These are phyloP conservation scores for Phoxinus dragarum DNA, from an alignment of 2,797 vertebrate species.

Conservation along the genomic window DNA sequence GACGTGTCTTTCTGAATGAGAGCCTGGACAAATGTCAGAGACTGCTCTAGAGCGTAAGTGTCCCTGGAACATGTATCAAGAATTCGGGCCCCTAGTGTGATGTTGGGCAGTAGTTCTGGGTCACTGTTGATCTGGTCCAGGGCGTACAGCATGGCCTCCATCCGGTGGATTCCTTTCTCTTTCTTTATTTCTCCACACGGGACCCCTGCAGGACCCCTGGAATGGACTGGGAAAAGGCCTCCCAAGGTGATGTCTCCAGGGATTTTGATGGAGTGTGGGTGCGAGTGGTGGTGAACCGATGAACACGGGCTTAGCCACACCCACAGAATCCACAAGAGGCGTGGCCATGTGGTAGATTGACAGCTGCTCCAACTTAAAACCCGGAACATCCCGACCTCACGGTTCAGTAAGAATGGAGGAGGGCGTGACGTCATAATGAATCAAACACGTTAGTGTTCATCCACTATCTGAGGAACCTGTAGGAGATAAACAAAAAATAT, in stretches of 20 bases:
- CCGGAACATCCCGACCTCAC: conserved; percentile 11
- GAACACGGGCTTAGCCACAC: conserved; percentile 42
- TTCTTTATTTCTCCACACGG: conserved; percentile 88
- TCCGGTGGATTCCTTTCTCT: conserved; percentile 89
- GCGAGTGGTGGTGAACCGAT: conserved; percentile 71
- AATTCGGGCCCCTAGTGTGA: conserved; percentile 85
- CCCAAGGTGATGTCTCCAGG: conserved; percentile 87
- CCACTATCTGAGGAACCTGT: conserved; percentile 58
- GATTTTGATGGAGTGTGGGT: conserved; percentile 86
- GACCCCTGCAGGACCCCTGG: conserved; percentile 82
- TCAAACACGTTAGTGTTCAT: conserved; percentile 45
- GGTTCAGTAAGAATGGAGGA: conserved; percentile 1
- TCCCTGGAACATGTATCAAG: conserved; percentile 81
- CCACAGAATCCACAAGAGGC: conserved; percentile 58
- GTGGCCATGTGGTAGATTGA: conserved; percentile 32
- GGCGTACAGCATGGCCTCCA: conserved; percentile 93
- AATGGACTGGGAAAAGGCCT: conserved; percentile 88
- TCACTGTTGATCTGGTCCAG: conserved; percentile 89
- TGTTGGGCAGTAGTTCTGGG: conserved; percentile 83
- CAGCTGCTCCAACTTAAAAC: conserved; percentile 24
- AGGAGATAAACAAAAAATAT: conserved; percentile 30
- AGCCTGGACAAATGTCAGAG: conserved; percentile 85
- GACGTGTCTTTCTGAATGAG: conserved; percentile 85
- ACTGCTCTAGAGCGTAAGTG: conserved; percentile 81
- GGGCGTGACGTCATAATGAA: conserved; percentile 51